Evolutionary conservation across 2,888 invertebrate genomes (phyloP), one percentile per base, ranked within the genome.

Genomic region (Nipponacmea schrenckii): DNA sequence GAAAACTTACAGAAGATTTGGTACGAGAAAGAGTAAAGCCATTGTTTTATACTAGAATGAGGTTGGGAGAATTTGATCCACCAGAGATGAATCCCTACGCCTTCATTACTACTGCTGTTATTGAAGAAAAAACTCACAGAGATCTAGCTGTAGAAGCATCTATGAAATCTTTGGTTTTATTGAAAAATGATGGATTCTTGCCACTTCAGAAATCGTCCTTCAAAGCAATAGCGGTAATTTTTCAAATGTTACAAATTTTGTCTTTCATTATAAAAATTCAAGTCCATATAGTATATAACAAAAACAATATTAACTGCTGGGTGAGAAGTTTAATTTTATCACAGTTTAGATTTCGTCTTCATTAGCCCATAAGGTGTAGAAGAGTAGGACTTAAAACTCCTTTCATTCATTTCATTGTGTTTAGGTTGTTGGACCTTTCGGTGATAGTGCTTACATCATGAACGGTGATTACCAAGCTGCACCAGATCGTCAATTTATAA

Each of bases 341-440:
- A 48, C 48, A 48, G 48, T 15, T 48, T 48, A 1, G 1, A 48
- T 17, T 3, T 12, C 48, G 3, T 17, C 48, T 1, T 48, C 14
- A 17, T 15, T 48, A 48, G 48, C 1, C 48, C 12, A n/a, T n/a
- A n/a, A n/a, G n/a, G n/a, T n/a, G n/a, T n/a, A n/a, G n/a, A n/a
- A n/a, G n/a, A n/a, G n/a, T n/a, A n/a, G n/a, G n/a, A n/a, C n/a
- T n/a, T n/a, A n/a, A n/a, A n/a, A n/a, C n/a, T n/a, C n/a, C n/a
- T n/a, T n/a, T n/a, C n/a, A n/a, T n/a, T n/a, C n/a, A n/a, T 39
- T 5, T 56, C 56, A 24, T 56, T 56, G 24, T 20, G 69, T 80
- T 8, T 70, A 87, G 87, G 75, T 88, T n/a, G 74, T 88, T 56
- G 88, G 88, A 17, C 88, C 88, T 10, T 83, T 87, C 81, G 81